Conservation (phyloP, 2,113 vertebrate genomes). For the Leucoraja erinaceus region DNA sequence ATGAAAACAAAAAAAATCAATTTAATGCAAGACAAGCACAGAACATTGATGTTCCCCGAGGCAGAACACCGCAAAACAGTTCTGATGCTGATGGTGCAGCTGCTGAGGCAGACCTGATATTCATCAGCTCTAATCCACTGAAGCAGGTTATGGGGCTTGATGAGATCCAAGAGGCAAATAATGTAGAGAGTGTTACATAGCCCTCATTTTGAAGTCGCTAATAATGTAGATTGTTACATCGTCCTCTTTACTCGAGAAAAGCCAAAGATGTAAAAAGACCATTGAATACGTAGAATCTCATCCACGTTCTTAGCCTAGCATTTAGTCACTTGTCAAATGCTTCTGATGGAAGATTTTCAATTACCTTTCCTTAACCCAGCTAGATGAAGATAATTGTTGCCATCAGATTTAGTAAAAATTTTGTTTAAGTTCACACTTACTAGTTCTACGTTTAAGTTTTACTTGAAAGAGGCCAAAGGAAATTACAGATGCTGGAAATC, state of each 20-base stretch:
- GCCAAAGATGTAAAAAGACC: neutral
- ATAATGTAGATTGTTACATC: neutral
- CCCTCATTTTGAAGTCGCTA: neutral
- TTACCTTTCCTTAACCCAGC: neutral
- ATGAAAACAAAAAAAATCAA: neutral
- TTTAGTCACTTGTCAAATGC: neutral
- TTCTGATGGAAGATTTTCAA: neutral
- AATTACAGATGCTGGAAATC: no score
- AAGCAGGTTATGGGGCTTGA: constrained; percentile 2
- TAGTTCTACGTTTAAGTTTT: neutral
- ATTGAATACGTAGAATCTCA: neutral
- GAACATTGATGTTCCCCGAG: neutral
- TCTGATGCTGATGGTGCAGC: neutral
- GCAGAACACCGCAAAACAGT: neutral
- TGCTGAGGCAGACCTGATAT: neutral
- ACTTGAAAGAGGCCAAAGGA: neutral
- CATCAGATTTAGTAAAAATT: neutral
- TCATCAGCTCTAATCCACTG: neutral
- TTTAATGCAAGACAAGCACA: neutral
- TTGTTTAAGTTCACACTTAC: neutral
- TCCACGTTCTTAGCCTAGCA: neutral
- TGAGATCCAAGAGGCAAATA: neutral
- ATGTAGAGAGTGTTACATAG: neutral
- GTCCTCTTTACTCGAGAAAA: neutral
- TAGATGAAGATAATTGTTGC: neutral